These are phyloP conservation scores for Tachysurus vachellii DNA, from an alignment of 2,113 vertebrate genomes.

Conservation along the genomic window DNA sequence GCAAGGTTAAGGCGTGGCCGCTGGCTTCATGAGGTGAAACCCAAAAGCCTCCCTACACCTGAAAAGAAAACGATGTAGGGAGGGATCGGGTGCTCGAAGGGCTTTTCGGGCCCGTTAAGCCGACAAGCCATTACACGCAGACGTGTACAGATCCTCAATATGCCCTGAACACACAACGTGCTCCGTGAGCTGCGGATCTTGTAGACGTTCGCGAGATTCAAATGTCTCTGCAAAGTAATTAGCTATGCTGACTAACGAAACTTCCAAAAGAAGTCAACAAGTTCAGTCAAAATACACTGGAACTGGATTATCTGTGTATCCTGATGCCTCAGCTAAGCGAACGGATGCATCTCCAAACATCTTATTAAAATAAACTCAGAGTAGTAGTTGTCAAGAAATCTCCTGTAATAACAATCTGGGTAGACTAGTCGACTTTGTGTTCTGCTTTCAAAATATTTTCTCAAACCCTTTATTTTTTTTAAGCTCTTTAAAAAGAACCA, in stretches of 20 bases:
- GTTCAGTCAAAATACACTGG: neutral
- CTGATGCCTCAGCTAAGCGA: neutral
- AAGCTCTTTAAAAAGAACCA: neutral
- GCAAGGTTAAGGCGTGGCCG: slow-evolving; percentile 43
- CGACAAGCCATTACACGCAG: slow-evolving; percentile 52
- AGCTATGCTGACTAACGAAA: neutral
- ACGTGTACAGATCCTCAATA: slow-evolving; percentile 42
- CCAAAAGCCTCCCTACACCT: slow-evolving; percentile 43
- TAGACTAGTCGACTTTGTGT: neutral
- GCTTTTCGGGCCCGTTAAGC: slow-evolving; percentile 62
- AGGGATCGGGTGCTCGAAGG: slow-evolving; percentile 44
- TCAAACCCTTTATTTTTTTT: neutral
- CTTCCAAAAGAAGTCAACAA: neutral
- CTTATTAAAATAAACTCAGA: slow-evolving; percentile 16
- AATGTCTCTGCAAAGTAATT: neutral
- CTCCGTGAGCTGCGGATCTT: slow-evolving; percentile 16
- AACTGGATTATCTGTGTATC: neutral
- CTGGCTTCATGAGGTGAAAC: slow-evolving; percentile 42
- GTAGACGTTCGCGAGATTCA: slow-evolving; percentile 24
- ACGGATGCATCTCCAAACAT: neutral
- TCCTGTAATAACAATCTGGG: slow-evolving; percentile 7
- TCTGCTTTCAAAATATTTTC: slow-evolving; percentile 1
- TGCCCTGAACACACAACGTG: slow-evolving; percentile 42
- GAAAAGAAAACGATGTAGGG: slow-evolving; percentile 44
- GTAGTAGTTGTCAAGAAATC: slow-evolving; percentile 7